phyloP scores from a whole-genome alignment of 2,113 vertebrate genomes.

The Aleadryas rufinucha region DNA sequence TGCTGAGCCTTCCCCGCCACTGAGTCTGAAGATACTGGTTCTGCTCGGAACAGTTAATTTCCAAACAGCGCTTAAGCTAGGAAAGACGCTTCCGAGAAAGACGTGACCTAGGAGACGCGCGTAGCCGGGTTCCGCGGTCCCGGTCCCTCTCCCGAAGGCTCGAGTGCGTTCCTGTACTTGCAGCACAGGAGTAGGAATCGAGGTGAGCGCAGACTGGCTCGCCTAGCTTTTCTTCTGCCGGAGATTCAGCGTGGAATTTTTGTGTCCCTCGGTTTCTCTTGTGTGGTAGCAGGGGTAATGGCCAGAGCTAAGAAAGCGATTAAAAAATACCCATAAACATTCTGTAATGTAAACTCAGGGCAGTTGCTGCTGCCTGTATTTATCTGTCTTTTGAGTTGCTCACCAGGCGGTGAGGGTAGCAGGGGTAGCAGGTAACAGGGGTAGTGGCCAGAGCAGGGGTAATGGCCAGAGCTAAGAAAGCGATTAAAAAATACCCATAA shows the following conservation, averaged over 20 bases:
- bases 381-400: background rate
- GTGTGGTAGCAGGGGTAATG: background rate
- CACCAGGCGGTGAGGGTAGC: background rate
- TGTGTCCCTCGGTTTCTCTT: background rate
- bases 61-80: background rate
- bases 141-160: background rate
- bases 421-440: too few species aligned
- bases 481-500: background rate
- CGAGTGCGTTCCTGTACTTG: background rate
- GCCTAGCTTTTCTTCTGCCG: background rate
- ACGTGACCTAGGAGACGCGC: background rate
- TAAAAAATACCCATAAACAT: background rate
- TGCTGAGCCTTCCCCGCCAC: background rate
- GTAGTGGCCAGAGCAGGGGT: too few species aligned
- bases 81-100: background rate
- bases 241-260: background rate
- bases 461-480: background rate
- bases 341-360: background rate
- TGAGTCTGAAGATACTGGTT: background rate
- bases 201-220: background rate
- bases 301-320: background rate
- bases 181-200: background rate
- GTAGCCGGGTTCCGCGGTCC: background rate
- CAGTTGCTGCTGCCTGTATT: background rate
- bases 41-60: background rate